These are phyloP conservation scores for Ailuropoda melanoleuca DNA, from an alignment of 2,113 vertebrate genomes.

Conservation along the genomic window DNA sequence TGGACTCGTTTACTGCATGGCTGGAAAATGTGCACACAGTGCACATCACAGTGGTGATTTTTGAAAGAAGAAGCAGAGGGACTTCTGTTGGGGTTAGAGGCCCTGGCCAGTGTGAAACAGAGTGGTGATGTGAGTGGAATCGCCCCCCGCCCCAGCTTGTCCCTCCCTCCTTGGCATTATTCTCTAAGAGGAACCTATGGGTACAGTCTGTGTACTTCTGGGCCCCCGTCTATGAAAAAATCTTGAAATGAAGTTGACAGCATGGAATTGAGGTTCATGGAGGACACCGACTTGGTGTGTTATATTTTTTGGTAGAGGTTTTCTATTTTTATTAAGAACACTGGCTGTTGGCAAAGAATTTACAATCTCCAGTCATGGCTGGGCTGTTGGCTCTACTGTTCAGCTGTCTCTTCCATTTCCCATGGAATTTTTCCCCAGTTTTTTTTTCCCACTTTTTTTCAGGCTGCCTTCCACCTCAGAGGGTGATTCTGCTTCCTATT, in stretches of 20 bases:
- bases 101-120: neutral
- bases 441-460: neutral
- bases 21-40: neutral
- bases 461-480: neutral
- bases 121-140: neutral
- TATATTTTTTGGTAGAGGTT: neutral
- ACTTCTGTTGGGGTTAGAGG: neutral
- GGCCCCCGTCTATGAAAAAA: neutral
- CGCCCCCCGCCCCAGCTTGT: rapidly evolving
- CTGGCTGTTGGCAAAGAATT: neutral
- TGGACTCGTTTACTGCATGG: neutral
- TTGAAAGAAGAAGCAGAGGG: neutral
- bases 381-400: neutral
- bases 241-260: neutral
- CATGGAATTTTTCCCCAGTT: neutral
- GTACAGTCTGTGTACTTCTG: neutral
- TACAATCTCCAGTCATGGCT: neutral
- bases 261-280: neutral
- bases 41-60: neutral
- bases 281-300: neutral
- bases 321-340: conserved; percentile 1
- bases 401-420: neutral
- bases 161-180: neutral
- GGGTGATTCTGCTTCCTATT: neutral
- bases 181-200: neutral